Evolutionary conservation across 2,113 vertebrate species (phyloP).

Genomic region (Bubo scandiacus): DNA sequence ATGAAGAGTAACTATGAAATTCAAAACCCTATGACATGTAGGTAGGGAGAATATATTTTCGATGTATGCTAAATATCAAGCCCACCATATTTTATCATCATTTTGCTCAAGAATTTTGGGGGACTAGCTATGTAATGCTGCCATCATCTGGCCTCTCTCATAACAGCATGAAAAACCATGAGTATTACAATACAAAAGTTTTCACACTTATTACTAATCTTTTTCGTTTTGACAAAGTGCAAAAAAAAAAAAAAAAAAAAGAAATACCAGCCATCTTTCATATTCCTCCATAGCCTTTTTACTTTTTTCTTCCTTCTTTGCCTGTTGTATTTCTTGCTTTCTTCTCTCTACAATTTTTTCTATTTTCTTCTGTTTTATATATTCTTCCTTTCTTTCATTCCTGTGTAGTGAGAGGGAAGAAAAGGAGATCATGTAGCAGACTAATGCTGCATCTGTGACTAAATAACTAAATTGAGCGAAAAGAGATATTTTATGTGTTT

Average conservation of each 20-base stretch:
- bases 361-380: conserved; percentile 76
- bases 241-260: not conserved
- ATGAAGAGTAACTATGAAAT: not conserved
- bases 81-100: accelerated
- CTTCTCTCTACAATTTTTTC: conserved; percentile 70
- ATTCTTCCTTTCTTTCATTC: conserved; percentile 83
- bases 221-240: not conserved
- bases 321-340: conserved; percentile 77
- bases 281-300: conserved; percentile 85
- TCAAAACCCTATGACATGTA: not conserved
- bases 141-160: not conserved
- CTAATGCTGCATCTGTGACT: not conserved
- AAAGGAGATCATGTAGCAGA: not conserved
- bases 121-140: not conserved
- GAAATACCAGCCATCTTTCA: conserved; percentile 88
- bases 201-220: not conserved
- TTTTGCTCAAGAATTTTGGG: not conserved
- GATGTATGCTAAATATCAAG: not conserved
- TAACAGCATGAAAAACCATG: accelerated
- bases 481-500: not conserved
- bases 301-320: conserved; percentile 82
- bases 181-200: not conserved
- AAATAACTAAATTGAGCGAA: not conserved
- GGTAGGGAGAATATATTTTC: not conserved
- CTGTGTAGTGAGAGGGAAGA: conserved; percentile 60